These are phyloP conservation scores for Hippocampus abdominalis DNA, from an alignment of 2,113 vertebrate species.

Conservation along the genomic window DNA sequence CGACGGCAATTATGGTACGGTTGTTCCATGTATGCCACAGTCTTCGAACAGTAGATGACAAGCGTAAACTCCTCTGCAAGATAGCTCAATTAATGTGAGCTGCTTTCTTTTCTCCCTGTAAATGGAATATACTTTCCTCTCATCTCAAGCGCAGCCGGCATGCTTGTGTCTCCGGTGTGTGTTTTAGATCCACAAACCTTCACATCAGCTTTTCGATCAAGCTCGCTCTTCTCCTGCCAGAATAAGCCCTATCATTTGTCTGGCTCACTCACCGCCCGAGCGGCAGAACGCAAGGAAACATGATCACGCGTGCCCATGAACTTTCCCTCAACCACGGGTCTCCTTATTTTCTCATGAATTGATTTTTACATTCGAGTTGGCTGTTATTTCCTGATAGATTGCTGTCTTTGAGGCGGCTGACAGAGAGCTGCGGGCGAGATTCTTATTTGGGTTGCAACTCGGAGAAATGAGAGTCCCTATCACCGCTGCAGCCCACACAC, in stretches of 20 bases:
- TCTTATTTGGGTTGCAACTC: slow-evolving; percentile 6
- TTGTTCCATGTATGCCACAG: no score
- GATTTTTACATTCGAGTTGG: slow-evolving; percentile 1
- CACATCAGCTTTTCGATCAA: slow-evolving; percentile 39
- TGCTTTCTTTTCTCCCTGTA: background rate
- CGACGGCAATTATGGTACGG: no score
- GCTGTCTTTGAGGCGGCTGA: slow-evolving; percentile 37
- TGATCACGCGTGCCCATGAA: slow-evolving; percentile 3
- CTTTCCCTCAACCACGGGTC: slow-evolving; percentile 3
- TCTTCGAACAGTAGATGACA: background rate
- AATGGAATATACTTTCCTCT: slow-evolving; percentile 2
- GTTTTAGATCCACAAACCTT: slow-evolving; percentile 14
- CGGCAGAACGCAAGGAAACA: slow-evolving; percentile 27
- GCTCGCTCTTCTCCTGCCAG: slow-evolving; percentile 15
- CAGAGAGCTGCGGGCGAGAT: slow-evolving; percentile 36
- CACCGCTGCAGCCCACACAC: slow-evolving; percentile 39
- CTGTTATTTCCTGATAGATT: slow-evolving; percentile 22
- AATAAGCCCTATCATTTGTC: slow-evolving; percentile 32
- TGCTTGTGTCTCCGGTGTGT: slow-evolving; percentile 22
- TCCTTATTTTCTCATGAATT: slow-evolving; percentile 9
- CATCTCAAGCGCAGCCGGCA: slow-evolving; percentile 24
- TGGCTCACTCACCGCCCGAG: slow-evolving; percentile 35
- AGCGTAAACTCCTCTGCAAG: background rate
- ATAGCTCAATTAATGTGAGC: background rate
- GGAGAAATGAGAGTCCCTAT: slow-evolving; percentile 43